phyloP scores from a whole-genome alignment of 2,797 vertebrate species.

The Alfaro cultratus region DNA sequence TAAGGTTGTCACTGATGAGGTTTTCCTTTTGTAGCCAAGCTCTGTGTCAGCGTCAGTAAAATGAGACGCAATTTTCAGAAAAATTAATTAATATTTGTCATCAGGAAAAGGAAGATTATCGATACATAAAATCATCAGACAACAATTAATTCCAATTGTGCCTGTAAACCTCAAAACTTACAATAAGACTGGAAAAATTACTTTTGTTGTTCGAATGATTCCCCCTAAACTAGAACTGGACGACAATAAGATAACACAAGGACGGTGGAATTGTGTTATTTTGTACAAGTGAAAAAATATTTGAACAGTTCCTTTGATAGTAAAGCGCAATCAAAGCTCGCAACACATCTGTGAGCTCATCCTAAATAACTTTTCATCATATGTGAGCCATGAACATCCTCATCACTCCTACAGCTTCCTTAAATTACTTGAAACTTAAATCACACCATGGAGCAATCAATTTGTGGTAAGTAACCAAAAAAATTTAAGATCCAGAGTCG shows the following conservation, averaged over 20 bases:
- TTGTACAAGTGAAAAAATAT: no score
- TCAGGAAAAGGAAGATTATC: background rate
- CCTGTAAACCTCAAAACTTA: no score
- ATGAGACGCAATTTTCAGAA: background rate
- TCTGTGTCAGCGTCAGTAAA: background rate
- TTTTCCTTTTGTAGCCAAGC: background rate
- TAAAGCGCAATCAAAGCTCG: background rate
- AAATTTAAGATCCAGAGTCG: background rate
- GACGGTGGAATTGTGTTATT: no score
- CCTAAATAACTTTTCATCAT: background rate
- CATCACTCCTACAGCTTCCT: background rate
- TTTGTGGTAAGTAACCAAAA: background rate
- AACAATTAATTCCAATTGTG: no score
- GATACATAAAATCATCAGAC: background rate
- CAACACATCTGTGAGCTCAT: background rate
- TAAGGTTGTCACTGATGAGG: background rate
- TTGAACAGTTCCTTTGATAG: background rate
- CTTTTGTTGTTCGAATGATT: background rate
- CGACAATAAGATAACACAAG: no score
- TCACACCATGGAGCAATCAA: background rate
- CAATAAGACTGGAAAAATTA: background rate
- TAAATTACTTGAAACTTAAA: background rate
- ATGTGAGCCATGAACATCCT: constrained; percentile 16
- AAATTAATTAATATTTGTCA: background rate
- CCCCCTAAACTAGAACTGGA: background rate